Evolutionary conservation across 1,140 invertebrate species (phyloP).

Genomic region (Drosophila malerkotliana): DNA sequence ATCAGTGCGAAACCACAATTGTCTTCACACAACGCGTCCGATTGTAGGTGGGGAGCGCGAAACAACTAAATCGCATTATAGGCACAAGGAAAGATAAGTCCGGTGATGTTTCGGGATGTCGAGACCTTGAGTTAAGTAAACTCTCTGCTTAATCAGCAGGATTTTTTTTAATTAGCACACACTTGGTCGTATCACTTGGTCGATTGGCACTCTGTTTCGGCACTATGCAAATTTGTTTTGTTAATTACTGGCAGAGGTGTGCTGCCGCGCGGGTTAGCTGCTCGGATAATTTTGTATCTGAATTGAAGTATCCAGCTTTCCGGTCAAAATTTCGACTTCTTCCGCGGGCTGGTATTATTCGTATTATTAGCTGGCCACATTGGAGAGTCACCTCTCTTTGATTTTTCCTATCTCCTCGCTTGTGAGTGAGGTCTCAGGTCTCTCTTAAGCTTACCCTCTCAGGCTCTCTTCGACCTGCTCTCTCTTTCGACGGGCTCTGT

Average conservation of each 20-base stretch:
- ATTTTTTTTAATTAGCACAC: conserved; percentile 18
- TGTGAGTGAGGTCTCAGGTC: too few relatives aligned
- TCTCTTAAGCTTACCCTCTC: too few relatives aligned
- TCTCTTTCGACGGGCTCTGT: too few relatives aligned
- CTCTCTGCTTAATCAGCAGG: not conserved
- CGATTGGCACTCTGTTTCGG: not conserved
- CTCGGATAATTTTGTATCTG: conserved; percentile 9
- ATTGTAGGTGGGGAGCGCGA: conserved; percentile 36
- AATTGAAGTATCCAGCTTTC: conserved; percentile 1
- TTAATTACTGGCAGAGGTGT: conserved; percentile 8
- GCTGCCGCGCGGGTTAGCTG: conserved; percentile 2
- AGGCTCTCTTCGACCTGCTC: too few relatives aligned
- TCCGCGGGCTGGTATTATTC: not conserved
- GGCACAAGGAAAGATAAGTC: conserved; percentile 14
- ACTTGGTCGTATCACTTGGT: not conserved
- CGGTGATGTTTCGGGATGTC: conserved; percentile 25
- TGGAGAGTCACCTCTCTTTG: too few relatives aligned
- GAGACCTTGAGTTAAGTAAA: conserved; percentile 10
- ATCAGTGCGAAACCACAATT: conserved; percentile 27
- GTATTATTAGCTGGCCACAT: too few relatives aligned
- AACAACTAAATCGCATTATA: conserved; percentile 64
- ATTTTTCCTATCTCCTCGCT: too few relatives aligned
- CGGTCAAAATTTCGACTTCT: not conserved
- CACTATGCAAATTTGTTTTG: conserved; percentile 22
- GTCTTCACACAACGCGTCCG: conserved; percentile 32